Evolutionary conservation across 2,888 invertebrate genomes (phyloP), one percentile per base, ranked within the genome.

Genomic region (Timema podura): DNA sequence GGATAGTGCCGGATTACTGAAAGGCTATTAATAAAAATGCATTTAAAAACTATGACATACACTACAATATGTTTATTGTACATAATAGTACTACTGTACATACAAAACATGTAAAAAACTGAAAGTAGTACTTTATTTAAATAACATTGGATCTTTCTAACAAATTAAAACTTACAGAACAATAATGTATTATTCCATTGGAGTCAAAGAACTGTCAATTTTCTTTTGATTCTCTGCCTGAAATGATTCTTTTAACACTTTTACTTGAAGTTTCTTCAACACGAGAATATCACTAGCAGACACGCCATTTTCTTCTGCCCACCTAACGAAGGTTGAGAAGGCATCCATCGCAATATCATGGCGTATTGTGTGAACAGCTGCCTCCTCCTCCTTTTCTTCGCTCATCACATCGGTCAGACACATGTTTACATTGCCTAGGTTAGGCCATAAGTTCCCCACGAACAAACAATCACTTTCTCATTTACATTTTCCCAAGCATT

Each of bases 261-360:
- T n/a, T 65, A 48, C 49, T 47, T 65, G 65, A 65, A 48, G 10
- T 6, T 6, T 48, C 48, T 48, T 48, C 49, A 65, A 47, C 15
- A 65, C 2, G 7, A 65, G 49, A 65, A n/a, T 65, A 15, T 48
- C 49, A 65, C 16, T 65, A 15, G 48, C 65, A 65, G 30, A 11
- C 6, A 65, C 48, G 6, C 48, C 16, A 48, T 65, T 65, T 30
- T 30, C 61, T 61, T 61, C 44, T 61, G 61, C 30, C 61, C 44
- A 61, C 44, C 11, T 65, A 16, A n/a, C 1, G 6, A n/a, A 48
- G n/a, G 48, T 65, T 48, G 65, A 48, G 30, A 65, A 48, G 6
- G 65, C 5, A 49, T 65, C 48, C 48, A n/a, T 65, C 8, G 49
- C 65, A 65, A 49, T 65, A 65, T 48, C 48, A 65, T 65, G 46